These are phyloP conservation scores for Cassiopea xamachana DNA, from an alignment of 30 jellyfish, hydroid and myxozoan genomes.

Conservation along the genomic window DNA sequence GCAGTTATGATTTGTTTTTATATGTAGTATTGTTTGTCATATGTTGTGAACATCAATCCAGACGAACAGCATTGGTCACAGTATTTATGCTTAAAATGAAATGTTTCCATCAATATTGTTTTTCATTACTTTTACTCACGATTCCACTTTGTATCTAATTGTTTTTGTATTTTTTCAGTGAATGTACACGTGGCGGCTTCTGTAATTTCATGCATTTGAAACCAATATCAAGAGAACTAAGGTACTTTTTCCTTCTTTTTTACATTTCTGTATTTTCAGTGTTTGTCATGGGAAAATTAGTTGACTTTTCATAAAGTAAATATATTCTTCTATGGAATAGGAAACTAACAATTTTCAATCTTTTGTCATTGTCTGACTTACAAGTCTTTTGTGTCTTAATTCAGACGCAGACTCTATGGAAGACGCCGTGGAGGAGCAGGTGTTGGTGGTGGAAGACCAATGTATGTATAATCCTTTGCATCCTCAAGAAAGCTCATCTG, in stretches of 20 bases:
- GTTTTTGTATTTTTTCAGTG: constrained; percentile 55
- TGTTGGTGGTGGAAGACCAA: constrained; percentile 96
- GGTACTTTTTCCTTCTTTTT: constrained; percentile 55
- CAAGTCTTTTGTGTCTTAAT: no score
- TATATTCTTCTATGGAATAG: no score
- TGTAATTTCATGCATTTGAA: constrained; percentile 98
- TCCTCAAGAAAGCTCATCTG: no score
- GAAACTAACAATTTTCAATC: no score
- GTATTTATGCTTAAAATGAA: no score
- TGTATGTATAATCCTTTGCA: constrained; percentile 9
- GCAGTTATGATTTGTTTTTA: no score
- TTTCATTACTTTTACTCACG: background rate
- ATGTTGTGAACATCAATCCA: no score
- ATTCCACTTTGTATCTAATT: background rate
- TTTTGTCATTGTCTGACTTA: no score
- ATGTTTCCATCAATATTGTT: no score
- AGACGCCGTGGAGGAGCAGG: constrained; percentile 96
- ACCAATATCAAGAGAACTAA: constrained; percentile 95
- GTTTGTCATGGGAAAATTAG: background rate
- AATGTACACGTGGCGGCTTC: constrained; percentile 99
- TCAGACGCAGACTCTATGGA: constrained; percentile 93
- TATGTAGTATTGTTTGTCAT: no score
- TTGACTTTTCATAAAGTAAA: background rate
- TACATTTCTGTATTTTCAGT: background rate
- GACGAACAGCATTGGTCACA: no score